These are phyloP conservation scores for Dicyrtoma fusca DNA, from an alignment of 2,888 invertebrate genomes.

Conservation along the genomic window DNA sequence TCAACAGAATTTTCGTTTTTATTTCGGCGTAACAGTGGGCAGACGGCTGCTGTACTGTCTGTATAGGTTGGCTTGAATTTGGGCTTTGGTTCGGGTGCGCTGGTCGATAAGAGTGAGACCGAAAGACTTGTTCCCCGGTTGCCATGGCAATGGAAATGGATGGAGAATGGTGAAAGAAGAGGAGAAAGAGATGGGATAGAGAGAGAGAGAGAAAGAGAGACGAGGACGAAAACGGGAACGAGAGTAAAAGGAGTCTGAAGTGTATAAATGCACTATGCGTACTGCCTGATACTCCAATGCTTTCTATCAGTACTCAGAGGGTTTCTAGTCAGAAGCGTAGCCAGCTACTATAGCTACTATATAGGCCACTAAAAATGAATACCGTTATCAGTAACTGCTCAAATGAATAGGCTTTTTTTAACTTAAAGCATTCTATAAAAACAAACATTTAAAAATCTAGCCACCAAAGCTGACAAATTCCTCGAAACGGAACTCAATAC, in stretches of 20 bases:
- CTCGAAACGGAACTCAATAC: too few relatives aligned
- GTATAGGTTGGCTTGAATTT: conserved; percentile 8
- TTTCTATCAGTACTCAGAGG: background rate
- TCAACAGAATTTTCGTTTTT: background rate
- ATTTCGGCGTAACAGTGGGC: background rate
- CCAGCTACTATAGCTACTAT: too few relatives aligned
- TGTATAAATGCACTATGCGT: background rate
- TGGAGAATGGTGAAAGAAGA: conserved; percentile 17
- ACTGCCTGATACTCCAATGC: background rate
- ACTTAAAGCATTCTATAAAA: too few relatives aligned
- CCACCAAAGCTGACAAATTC: too few relatives aligned
- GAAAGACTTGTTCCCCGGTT: conserved; percentile 14
- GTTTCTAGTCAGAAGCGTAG: background rate
- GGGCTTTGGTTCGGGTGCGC: conserved; percentile 25
- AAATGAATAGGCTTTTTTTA: too few relatives aligned
- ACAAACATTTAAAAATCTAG: too few relatives aligned
- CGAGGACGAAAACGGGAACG: background rate
- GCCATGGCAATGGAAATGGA: conserved; percentile 27
- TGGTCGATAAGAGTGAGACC: conserved; percentile 36
- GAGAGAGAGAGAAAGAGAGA: conserved; percentile 15
- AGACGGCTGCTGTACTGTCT: conserved; percentile 21
- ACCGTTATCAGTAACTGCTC: too few relatives aligned
- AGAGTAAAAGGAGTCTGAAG: conserved; percentile 10
- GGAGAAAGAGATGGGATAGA: conserved; percentile 9
- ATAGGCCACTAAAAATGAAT: too few relatives aligned